Conservation (phyloP, 2,888 invertebrate species). For the Troides helena region DNA sequence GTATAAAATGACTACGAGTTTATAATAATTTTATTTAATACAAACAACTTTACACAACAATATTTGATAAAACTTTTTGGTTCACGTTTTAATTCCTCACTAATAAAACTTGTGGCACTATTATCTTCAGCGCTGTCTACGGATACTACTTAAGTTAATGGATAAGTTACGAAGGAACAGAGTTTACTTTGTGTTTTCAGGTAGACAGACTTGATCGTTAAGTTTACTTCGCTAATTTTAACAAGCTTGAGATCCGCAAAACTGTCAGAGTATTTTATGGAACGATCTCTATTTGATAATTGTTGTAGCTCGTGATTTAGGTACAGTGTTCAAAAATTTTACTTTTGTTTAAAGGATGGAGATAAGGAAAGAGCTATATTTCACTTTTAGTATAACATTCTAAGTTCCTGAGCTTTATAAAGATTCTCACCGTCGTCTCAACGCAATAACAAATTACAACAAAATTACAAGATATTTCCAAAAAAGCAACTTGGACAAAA, state of each 20-base stretch:
- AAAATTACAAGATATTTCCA: conserved; percentile 74
- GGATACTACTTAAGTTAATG: conserved; percentile 80
- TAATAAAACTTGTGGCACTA: conserved; percentile 55
- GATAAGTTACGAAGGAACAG: conserved; percentile 77
- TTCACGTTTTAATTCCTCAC: conserved; percentile 65
- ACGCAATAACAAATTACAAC: conserved; percentile 67
- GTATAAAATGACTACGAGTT: conserved; percentile 31
- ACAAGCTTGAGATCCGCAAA: conserved; percentile 73
- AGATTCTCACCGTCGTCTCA: conserved; percentile 47
- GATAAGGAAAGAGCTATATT: conserved; percentile 33
- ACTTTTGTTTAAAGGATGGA: background rate
- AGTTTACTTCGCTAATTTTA: conserved; percentile 79
- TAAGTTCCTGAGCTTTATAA: conserved; percentile 34
- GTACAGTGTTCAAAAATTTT: conserved; percentile 28
- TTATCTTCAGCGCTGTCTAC: conserved; percentile 72
- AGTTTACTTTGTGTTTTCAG: conserved; percentile 80
- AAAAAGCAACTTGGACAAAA: conserved; percentile 70
- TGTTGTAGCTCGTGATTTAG: conserved; percentile 31
- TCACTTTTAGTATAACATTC: conserved; percentile 34
- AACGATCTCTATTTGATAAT: conserved; percentile 52
- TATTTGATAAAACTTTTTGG: conserved; percentile 66
- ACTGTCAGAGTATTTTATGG: conserved; percentile 64
- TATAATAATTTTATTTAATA: conserved; percentile 32
- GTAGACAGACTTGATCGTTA: conserved; percentile 78
- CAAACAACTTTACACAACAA: conserved; percentile 47